Evolutionary conservation across 2,113 vertebrate species (phyloP), one percentile per base, ranked within the genome.

Genomic region (Phylloscopus whistleri): DNA sequence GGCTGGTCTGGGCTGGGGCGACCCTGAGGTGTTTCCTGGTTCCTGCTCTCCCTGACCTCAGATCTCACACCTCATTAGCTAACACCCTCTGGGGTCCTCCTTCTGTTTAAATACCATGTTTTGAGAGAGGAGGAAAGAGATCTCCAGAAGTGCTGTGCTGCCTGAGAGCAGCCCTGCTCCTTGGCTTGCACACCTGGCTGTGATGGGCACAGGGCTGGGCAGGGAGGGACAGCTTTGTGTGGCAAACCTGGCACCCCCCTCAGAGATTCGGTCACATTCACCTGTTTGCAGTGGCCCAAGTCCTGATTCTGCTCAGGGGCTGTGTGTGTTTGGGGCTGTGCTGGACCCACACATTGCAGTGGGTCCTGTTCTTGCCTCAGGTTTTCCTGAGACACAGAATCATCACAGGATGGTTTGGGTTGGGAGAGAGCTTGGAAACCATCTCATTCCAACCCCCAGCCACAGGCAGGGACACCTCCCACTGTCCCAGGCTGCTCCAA

Each of bases 231-330:
- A 16, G 35, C 4, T 14, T 35, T 44, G 13, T 10, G 30, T 41
- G 31, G 6, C 33, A 59, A 41, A 39, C 10, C 10, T 8, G 10
- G 55, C 4, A 0, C 46, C 63, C 67, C 8, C 0, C 37, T 31
- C 27, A 15, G 10, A 30, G 20, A 6, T 33, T 43, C 0, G 1
- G 7, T 13, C 3, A 0, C 10, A 1, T 52, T 51, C 72, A 2
- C 39, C n/a, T 46, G 13, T 21, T 46, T 41, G 37, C 51, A 17
- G 60, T 19, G 44, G 10, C 16, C 22, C 15, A 2, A 7, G 39
- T 35, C 23, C 44, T 49, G 64, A 12, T 60, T 39, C 13, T 22
- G 9, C 37, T 72, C 62, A 17, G 35, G 51, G 37, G 27, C n/a
- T 13, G 18, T 15, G 23, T 24, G 28, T 6, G 20, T 33, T 33